A percentile compares a stretch with the other conserved stretches of the same genome.
Evolutionary conservation across 2,797 vertebrate genomes (phyloP).

Genomic region (Lepilemur septentrionalis): DNA sequence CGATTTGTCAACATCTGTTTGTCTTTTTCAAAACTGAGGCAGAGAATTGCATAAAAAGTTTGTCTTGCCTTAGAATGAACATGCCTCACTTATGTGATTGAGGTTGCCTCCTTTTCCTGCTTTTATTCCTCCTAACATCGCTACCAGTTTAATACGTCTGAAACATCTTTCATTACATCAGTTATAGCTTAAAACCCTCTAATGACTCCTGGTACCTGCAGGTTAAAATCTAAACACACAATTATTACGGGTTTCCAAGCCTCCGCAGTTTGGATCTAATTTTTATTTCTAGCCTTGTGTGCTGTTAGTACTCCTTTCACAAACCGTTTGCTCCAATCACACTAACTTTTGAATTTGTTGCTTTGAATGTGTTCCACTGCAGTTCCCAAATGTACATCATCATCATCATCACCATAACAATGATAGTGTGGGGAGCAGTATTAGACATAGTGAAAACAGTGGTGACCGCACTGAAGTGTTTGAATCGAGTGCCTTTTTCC

Average conservation of each 20-base stretch:
- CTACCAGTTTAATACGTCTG: neutral
- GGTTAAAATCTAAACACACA: neutral
- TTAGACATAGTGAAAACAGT: neutral
- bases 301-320: neutral
- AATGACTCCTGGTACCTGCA: neutral
- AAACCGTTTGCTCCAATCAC: neutral
- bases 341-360: neutral
- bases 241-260: neutral
- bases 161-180: neutral
- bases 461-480: neutral
- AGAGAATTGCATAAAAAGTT: conserved; percentile 29
- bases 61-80: neutral
- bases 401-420: too few relatives aligned
- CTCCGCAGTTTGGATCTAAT: neutral
- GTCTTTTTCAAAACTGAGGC: neutral
- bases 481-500: neutral
- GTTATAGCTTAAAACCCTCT: too few relatives aligned
- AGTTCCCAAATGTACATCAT: too few relatives aligned
- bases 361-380: neutral
- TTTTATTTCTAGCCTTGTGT: neutral
- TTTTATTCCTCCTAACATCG: neutral
- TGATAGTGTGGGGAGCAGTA: accelerated
- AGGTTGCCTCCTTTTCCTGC: neutral
- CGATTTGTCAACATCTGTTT: neutral
- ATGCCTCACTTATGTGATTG: neutral